A percentile compares a stretch with the other conserved stretches of the same genome.
Evolutionary conservation across 2,888 invertebrate genomes (phyloP).

Genomic region (Masnerella sp.): DNA sequence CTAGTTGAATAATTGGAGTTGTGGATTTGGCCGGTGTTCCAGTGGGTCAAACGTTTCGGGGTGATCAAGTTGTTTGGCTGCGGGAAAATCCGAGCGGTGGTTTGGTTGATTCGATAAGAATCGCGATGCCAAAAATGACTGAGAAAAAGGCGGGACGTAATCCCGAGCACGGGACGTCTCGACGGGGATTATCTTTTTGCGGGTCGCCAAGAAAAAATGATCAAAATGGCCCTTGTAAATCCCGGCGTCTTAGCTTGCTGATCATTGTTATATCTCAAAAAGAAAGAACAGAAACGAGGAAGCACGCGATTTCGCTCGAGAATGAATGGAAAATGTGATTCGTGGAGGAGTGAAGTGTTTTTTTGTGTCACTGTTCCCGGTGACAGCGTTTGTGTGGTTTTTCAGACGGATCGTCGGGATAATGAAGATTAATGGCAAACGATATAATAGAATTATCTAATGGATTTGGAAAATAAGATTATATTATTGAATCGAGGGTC

Average conservation of each 20-base stretch:
- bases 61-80: slow-evolving; percentile 42
- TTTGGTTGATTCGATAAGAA: slow-evolving; percentile 29
- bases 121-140: slow-evolving; percentile 42
- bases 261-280: slow-evolving; percentile 39
- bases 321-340: slow-evolving; percentile 28
- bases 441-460: slow-evolving; percentile 17
- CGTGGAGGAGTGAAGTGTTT: slow-evolving; percentile 11
- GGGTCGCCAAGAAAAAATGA: slow-evolving; percentile 36
- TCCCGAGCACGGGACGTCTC: slow-evolving; percentile 21
- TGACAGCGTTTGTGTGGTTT: slow-evolving; percentile 13
- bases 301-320: slow-evolving; percentile 17
- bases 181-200: slow-evolving; percentile 30
- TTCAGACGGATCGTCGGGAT: slow-evolving; percentile 9
- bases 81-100: slow-evolving; percentile 18
- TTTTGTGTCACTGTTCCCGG: not conserved
- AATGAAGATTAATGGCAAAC: slow-evolving; percentile 27
- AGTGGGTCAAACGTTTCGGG: slow-evolving; percentile 30
- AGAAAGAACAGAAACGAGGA: slow-evolving; percentile 13
- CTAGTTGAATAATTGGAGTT: slow-evolving; percentile 19
- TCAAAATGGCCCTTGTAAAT: slow-evolving; percentile 38
- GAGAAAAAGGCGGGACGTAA: slow-evolving; percentile 16
- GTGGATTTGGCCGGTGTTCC: slow-evolving; percentile 5
- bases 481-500: too few species aligned
- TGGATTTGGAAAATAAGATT: slow-evolving; percentile 18
- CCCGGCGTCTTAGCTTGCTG: slow-evolving; percentile 28